Conservation (phyloP, 2,113 vertebrate species). For the Monarcha castaneiventris region DNA sequence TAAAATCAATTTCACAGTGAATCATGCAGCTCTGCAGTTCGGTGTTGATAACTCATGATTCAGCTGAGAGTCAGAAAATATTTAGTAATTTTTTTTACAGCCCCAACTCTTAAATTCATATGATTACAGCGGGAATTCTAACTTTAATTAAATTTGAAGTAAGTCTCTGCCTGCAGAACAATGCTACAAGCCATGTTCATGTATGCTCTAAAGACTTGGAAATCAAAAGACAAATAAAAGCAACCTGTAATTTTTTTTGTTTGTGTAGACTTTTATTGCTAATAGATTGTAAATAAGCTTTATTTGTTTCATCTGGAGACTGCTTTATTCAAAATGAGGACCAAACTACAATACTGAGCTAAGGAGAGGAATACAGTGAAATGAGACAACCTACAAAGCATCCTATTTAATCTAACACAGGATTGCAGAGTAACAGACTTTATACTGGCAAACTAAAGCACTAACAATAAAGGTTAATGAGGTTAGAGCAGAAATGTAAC, state of each 20-base stretch:
- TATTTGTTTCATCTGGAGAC: constrained; percentile 14
- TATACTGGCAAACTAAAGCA: background rate
- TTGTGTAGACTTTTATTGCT: constrained; percentile 17
- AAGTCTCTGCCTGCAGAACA: constrained; percentile 7
- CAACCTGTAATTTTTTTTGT: constrained; percentile 21
- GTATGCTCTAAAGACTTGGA: constrained; percentile 37
- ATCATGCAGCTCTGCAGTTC: constrained; percentile 17
- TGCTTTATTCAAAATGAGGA: constrained; percentile 35
- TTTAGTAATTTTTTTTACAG: background rate
- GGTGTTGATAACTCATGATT: constrained; percentile 20
- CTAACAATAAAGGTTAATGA: constrained; percentile 16
- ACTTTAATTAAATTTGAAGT: constrained; percentile 46
- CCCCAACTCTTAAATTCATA: constrained; percentile 30
- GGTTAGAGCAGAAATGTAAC: background rate
- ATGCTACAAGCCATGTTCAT: background rate
- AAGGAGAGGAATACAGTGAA: background rate
- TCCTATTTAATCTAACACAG: background rate
- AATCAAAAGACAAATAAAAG: constrained; percentile 48
- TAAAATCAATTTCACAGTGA: constrained; percentile 46
- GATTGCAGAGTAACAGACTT: background rate
- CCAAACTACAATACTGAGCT: background rate
- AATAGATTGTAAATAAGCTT: constrained; percentile 50
- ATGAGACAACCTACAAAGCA: background rate
- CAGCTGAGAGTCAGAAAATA: constrained; percentile 29
- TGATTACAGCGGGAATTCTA: constrained; percentile 21